Evolutionary conservation across 2,888 invertebrate genomes (phyloP), one percentile per base, ranked within the genome.

Genomic region (Ischnura elegans): DNA sequence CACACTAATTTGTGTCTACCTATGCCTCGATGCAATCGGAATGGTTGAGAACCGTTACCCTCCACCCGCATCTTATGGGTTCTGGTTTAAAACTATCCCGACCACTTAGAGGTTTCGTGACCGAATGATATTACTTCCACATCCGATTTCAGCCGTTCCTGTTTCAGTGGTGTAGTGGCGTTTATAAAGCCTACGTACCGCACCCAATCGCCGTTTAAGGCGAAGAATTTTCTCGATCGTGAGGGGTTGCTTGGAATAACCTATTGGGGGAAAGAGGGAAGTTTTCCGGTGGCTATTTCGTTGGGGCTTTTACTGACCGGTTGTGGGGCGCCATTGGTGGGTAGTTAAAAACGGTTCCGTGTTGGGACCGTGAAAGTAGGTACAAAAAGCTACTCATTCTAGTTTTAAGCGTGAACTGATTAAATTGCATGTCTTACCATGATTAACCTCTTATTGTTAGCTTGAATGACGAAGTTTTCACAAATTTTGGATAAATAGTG

Each of bases 141-240:
- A 51, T 51, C 61, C n/a, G 8, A 36, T 36, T 76, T 76, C 76
- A 25, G 25, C n/a, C n/a, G 19, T 19, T 19, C 51, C 51, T 16
- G 2, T 36, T 36, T 36, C 8, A 13, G 61, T 0, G n/a, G n/a
- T n/a, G n/a, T n/a, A 8, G n/a, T 10, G 61, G 76, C 76, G 29
- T 76, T 36, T 76, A 36, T 25, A 36, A 76, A 76, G 10, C 16
- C 13, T 76, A 76, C 76, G 36, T 16, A 4, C 0, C 10, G 76
- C 16, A 76, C 76, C 36, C 76, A 36, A 36, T 76, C 76, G 25
- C 76, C 36, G 76, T 76, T 76, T 76, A 76, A 76, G 76, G 76
- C 36, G 36, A 2, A 36, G 76, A 76, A n/a, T n/a, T 76, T 76
- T 36, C 36, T 76, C 76, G 76, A 36, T 29, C 29, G 76, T 36